Evolutionary conservation across 2,113 vertebrate species (phyloP).

Genomic region (Ciconia boyciana): DNA sequence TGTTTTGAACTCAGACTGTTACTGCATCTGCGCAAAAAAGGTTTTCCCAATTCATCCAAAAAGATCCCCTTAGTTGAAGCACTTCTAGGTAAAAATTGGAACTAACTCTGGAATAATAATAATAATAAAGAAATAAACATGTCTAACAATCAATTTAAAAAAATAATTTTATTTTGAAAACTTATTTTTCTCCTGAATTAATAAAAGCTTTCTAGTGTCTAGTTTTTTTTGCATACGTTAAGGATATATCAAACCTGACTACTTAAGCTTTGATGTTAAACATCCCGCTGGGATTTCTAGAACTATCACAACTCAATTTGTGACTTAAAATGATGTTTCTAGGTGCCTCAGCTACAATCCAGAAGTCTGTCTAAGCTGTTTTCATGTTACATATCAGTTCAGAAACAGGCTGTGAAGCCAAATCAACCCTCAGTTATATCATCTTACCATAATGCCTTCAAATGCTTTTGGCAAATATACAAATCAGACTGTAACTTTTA

Average conservation of each 20-base stretch:
- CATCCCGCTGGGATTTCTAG: neutral
- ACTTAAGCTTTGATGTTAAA: neutral
- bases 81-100: neutral
- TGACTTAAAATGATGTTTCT: neutral
- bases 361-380: neutral
- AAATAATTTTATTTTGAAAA: neutral
- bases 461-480: neutral
- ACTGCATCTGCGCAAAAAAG: accelerated
- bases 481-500: neutral
- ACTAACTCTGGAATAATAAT: neutral
- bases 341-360: neutral
- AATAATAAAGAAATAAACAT: neutral
- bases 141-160: neutral
- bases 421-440: neutral
- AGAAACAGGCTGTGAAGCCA: neutral
- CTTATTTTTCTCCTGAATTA: neutral
- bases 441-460: neutral
- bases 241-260: neutral
- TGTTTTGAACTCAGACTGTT: neutral
- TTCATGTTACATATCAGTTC: neutral
- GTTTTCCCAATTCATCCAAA: neutral
- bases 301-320: neutral
- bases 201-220: neutral
- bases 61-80: neutral
- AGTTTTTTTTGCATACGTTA: neutral